Percentiles rank a stretch among this genome's conserved stretches.
Evolutionary conservation across 2,888 invertebrate genomes (phyloP).

Genomic region (Netelia fuscicornis): DNA sequence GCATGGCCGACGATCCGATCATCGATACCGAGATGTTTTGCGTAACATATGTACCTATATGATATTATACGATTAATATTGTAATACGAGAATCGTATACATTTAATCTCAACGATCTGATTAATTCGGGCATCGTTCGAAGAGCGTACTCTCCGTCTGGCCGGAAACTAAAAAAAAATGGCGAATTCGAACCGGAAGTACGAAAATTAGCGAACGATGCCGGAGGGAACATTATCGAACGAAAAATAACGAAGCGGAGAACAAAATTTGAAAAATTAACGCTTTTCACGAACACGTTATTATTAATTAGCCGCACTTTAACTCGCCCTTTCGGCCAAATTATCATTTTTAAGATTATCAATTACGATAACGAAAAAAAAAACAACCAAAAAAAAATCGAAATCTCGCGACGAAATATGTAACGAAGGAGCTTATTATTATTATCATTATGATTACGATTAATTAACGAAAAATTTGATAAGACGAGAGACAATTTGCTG

Average conservation of each 20-base stretch:
- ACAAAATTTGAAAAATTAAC: slow-evolving; percentile 1
- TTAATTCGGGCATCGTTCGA: slow-evolving; percentile 14
- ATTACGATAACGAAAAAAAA: background rate
- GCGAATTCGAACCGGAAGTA: slow-evolving; percentile 32
- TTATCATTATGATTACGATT: slow-evolving; percentile 35
- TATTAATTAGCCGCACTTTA: slow-evolving; percentile 35
- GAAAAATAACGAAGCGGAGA: slow-evolving; percentile 2
- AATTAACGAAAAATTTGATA: slow-evolving; percentile 17
- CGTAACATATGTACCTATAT: background rate
- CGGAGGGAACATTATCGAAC: slow-evolving; percentile 43
- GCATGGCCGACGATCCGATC: slow-evolving; percentile 23
- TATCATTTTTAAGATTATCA: slow-evolving; percentile 11
- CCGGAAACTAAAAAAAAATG: background rate
- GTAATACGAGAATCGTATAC: slow-evolving; percentile 14
- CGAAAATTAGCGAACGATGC: slow-evolving; percentile 46
- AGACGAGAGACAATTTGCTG: background rate
- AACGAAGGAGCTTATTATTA: slow-evolving; percentile 53
- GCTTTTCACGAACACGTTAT: slow-evolving; percentile 9
- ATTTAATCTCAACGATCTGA: slow-evolving; percentile 34
- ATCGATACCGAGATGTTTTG: slow-evolving; percentile 18
- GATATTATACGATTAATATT: background rate
- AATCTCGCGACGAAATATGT: slow-evolving; percentile 29
- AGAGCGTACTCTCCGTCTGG: background rate
- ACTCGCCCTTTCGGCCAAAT: slow-evolving; percentile 5
- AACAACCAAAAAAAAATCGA: background rate